phyloP scores from a whole-genome alignment of 1,140 invertebrate genomes.

The Drosophila melanica region DNA sequence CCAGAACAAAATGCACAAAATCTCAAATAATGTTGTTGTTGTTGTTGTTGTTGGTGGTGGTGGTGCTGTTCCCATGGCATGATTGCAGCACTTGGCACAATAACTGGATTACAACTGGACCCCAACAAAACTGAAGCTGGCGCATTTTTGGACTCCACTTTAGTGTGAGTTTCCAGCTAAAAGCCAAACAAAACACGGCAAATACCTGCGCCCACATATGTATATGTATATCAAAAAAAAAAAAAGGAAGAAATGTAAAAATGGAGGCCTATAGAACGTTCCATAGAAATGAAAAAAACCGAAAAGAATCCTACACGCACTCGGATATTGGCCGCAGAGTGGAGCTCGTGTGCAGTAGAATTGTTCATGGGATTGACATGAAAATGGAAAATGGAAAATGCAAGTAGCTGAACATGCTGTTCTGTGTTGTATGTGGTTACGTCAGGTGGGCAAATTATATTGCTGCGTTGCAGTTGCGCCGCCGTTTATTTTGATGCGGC shows the following conservation, averaged over 20 bases:
- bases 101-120: constrained; percentile 67
- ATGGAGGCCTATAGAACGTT: constrained; percentile 27
- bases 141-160: too few relatives aligned
- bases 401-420: neutral
- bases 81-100: constrained; percentile 69
- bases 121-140: constrained; percentile 31
- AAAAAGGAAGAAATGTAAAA: neutral
- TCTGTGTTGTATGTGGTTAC: neutral
- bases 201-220: constrained; percentile 4
- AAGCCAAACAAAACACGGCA: constrained; percentile 48
- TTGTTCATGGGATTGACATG: constrained; percentile 42
- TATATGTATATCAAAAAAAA: constrained; percentile 1
- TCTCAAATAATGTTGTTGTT: constrained; percentile 9
- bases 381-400: constrained; percentile 22
- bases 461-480: neutral
- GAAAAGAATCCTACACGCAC: constrained; percentile 65
- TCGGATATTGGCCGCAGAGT: constrained; percentile 45
- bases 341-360: constrained; percentile 31
- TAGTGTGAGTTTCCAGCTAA: constrained; percentile 22
- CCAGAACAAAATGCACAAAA: constrained; percentile 43
- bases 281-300: constrained; percentile 34
- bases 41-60: too few relatives aligned
- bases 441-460: neutral
- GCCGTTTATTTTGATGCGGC: neutral
- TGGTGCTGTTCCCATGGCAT: constrained; percentile 59